Evolutionary conservation across 2,888 invertebrate species (phyloP).

Genomic region (Biston betularia): DNA sequence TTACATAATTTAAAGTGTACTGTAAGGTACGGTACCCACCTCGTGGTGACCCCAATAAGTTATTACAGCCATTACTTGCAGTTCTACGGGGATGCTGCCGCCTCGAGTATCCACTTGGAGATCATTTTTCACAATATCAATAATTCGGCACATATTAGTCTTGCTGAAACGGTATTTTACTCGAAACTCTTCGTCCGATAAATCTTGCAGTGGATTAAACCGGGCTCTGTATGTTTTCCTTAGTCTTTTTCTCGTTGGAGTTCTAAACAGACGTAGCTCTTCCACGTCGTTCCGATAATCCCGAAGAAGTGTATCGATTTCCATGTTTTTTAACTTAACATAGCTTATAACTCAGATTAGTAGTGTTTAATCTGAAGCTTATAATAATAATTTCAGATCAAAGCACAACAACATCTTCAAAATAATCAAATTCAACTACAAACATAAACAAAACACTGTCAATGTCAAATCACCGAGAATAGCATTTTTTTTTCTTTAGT

Average conservation of each 20-base stretch:
- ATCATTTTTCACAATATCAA: constrained; percentile 1
- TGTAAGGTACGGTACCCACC: not conserved
- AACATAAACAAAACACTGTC: too few species aligned
- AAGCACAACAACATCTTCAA: too few species aligned
- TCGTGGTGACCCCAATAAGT: not conserved
- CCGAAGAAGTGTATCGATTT: not conserved
- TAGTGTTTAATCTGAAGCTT: too few species aligned
- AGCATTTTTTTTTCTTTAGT: too few species aligned
- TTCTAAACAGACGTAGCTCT: not conserved
- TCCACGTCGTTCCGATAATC: constrained; percentile 2
- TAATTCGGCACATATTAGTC: not conserved
- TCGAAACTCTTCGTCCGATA: not conserved
- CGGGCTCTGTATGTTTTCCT: not conserved
- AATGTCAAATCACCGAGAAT: too few species aligned
- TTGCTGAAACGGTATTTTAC: constrained; percentile 1
- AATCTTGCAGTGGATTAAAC: not conserved
- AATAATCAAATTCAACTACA: too few species aligned
- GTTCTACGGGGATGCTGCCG: not conserved
- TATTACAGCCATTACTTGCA: constrained; percentile 1
- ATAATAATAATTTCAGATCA: too few species aligned
- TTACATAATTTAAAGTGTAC: too few species aligned
- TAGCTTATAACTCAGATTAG: too few species aligned
- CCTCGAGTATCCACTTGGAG: not conserved
- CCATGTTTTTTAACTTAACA: too few species aligned
- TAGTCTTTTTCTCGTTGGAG: not conserved